Percentiles rank a stretch among this genome's conserved stretches.
Conservation (phyloP, 2,888 invertebrate species). For the Metellina segmentata region DNA sequence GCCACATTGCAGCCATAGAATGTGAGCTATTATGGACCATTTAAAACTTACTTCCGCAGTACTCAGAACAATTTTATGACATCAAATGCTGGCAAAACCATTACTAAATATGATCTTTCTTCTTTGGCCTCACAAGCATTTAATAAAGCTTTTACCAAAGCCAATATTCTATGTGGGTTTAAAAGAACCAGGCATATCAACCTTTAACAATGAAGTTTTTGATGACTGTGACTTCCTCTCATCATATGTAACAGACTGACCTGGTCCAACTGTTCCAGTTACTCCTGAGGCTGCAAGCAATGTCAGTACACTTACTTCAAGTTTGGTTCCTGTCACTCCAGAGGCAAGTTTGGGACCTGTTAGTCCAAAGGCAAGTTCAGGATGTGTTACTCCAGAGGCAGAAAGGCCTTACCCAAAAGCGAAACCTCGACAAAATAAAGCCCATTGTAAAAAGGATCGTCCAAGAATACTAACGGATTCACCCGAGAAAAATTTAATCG, state of each 20-base stretch:
- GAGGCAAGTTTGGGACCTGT: not conserved
- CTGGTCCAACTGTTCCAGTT: not conserved
- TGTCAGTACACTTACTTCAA: not conserved
- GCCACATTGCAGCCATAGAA: not conserved
- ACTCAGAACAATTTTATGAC: not conserved
- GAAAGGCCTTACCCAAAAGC: not conserved
- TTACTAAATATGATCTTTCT: not conserved
- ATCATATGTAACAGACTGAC: not conserved
- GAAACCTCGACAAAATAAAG: not conserved
- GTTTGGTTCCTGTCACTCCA: not conserved
- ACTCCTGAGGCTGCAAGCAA: not conserved
- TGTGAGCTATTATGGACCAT: not conserved
- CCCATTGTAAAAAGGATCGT: not conserved
- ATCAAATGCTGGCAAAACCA: not conserved
- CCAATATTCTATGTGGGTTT: not conserved
- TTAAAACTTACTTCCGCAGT: not conserved
- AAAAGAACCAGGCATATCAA: not conserved
- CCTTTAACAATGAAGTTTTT: not conserved
- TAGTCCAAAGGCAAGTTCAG: not conserved
- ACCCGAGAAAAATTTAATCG: conserved; percentile 4
- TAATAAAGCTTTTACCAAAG: not conserved
- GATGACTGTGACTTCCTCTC: not conserved
- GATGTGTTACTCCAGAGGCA: not conserved
- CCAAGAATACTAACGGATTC: not conserved
- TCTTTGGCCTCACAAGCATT: conserved; percentile 1